Base-by-base conservation (phyloP, 2,888 invertebrate genomes). In the Noctua janthe region DNA sequence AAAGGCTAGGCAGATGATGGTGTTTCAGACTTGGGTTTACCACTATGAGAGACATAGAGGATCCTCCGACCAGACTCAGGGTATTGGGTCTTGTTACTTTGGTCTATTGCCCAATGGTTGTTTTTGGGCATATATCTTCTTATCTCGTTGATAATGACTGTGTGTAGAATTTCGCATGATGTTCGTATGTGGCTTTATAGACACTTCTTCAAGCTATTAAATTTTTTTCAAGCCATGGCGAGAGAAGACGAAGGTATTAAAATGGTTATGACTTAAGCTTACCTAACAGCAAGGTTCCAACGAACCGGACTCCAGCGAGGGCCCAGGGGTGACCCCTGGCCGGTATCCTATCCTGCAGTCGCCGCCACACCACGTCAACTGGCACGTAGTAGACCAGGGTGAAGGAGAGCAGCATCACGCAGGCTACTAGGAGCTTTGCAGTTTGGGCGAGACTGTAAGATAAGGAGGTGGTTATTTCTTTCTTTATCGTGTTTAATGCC, bases 311-410 rank as follows among this genome's bases (percentile, higher is more conserved):
- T 0, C 88, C 94, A 8, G 95, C 93, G 76, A 97, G 94, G 1
- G 95, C 93, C 91, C 97, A 94, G 78, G 96, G 94, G 71, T 97
- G 97, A n/a, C 92, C 91, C 66, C 94, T 94, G 20, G 95, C 92
- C 0, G 97, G 96, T 17, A 97, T 92, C 20, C 92, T 94, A 43
- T 95, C 94, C 82, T 97, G 96, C 8, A 99, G 92, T 84, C 97
- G 97, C 64, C 98, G 98, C 98, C 99, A 99, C 29, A 99, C 98
- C 76, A 99, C 99, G 77, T 99, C 98, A 89, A 99, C 98, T 0
- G 99, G 99, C 5, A 99, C 99, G 95, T 99, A 99, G 94, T 99
- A 99, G 93, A 99, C 99, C 23, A 99, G 97, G 8, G 99, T 99
- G 92, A 99, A 99, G 0, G 99, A 99, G 85, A 99, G 98, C 86